Base-by-base conservation (phyloP, 35 echinoderm and acorn worm species). In the Nesometra sesokonis region DNA sequence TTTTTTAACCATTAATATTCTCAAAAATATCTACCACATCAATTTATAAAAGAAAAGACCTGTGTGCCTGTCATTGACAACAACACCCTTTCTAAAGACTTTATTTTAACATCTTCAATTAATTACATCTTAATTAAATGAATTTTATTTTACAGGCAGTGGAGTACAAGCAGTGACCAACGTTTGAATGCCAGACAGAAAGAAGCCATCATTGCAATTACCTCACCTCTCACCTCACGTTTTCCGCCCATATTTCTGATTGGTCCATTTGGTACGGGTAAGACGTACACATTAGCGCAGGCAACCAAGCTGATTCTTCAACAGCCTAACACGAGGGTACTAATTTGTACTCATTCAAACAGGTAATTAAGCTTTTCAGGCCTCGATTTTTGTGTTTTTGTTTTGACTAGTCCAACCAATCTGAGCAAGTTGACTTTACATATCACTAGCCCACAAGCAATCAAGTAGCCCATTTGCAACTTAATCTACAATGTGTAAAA, bases 321-420 rank as follows among this genome's bases (percentile, higher is more conserved):
- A 27, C 95, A 97, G 89, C 86, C 86, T 5, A 90, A 97, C 32
- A 93, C 92, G 13, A 91, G 89, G 46, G 93, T 97, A 87, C 89
- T 97, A 1, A 97, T 97, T 80, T 97, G 95, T 79, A 97, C 95
- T 29, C 95, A 97, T 83, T 97, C 95, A 33, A 97, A 97, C 85
- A 97, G 95, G 95, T 97, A 82, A 43, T 43, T 43, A 43, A 7
- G 5, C 38, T 43, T 7, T 43, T 43, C 15, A 43, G n/a, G n/a
- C n/a, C n/a, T n/a, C n/a, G 47, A 57, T 11, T 78, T 78, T 78
- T 78, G 23, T 43, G 38, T 43, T 7, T 43, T 43, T 43, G 15
- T 43, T 43, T 43, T 43, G 4, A 43, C 5, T 43, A 43, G n/a
- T n/a, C n/a, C n/a, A n/a, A n/a, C n/a, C n/a, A n/a, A n/a, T n/a